Conservation (phyloP, 2,888 invertebrate species). For the Netelia melanura region DNA sequence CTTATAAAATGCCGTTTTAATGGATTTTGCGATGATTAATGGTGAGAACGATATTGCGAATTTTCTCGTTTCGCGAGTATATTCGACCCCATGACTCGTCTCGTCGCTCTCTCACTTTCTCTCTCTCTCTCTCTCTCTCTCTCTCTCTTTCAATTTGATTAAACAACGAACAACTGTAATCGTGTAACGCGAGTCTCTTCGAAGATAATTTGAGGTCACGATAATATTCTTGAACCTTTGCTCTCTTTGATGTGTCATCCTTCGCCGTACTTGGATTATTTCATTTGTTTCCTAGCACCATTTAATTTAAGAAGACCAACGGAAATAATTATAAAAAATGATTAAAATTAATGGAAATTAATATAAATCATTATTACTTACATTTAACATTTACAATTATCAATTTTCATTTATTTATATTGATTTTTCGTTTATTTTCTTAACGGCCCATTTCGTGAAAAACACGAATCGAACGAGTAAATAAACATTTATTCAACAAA, state of each 20-base stretch:
- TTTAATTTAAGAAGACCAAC: too few species aligned
- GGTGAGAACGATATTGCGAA: conserved; percentile 44
- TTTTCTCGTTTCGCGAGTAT: conserved; percentile 21
- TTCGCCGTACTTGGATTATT: not conserved
- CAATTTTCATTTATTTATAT: too few species aligned
- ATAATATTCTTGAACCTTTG: conserved; percentile 49
- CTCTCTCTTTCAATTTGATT: conserved; percentile 39
- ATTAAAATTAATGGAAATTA: not conserved
- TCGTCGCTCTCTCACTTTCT: conserved; percentile 14
- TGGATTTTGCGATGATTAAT: conserved; percentile 52
- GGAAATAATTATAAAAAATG: not conserved
- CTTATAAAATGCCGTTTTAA: conserved; percentile 37
- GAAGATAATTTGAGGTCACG: conserved; percentile 48
- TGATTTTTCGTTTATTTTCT: too few species aligned
- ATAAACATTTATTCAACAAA: not conserved
- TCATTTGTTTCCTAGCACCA: not conserved
- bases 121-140: conserved; percentile 17
- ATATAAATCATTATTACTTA: not conserved
- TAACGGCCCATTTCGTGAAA: too few species aligned
- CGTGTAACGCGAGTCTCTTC: conserved; percentile 4
- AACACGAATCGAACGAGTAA: not conserved
- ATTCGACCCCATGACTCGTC: conserved; percentile 2
- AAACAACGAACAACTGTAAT: conserved; percentile 38
- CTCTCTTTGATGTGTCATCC: conserved; percentile 14
- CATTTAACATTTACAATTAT: too few species aligned